Conservation (phyloP, 2,888 invertebrate species). For the Emesis furor region DNA sequence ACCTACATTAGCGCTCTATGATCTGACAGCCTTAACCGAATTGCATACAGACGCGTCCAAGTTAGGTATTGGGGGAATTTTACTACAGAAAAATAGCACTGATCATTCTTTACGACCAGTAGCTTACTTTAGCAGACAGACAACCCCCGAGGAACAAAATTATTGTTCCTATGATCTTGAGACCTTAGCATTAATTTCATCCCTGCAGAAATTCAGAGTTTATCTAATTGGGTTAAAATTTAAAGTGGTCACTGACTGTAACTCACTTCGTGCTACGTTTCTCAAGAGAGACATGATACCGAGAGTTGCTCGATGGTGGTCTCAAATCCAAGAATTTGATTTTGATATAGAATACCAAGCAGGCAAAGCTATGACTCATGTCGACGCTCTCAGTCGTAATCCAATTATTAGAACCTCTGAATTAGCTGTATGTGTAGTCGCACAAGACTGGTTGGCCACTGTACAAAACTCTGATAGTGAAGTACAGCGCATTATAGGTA, state of each 20-base stretch:
- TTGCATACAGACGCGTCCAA: constrained; percentile 79
- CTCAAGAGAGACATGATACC: constrained; percentile 61
- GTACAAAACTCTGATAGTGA: background rate
- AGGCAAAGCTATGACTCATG: constrained; percentile 6
- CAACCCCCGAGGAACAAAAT: background rate
- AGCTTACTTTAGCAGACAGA: constrained; percentile 8
- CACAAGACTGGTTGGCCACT: background rate
- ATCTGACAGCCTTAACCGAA: constrained; percentile 65
- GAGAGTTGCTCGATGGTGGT: constrained; percentile 70
- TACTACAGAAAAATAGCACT: constrained; percentile 70
- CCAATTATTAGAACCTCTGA: background rate
- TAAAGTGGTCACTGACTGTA: constrained; percentile 65
- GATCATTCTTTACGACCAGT: constrained; percentile 50
- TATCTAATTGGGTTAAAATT: constrained; percentile 62
- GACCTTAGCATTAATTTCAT: constrained; percentile 61
- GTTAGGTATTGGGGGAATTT: constrained; percentile 73
- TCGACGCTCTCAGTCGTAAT: constrained; percentile 32
- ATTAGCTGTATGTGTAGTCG: background rate
- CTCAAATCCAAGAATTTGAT: constrained; percentile 65
- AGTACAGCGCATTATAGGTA: background rate
- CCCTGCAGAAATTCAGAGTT: constrained; percentile 59
- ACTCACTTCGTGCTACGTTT: constrained; percentile 56
- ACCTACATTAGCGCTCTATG: constrained; percentile 74
- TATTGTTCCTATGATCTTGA: constrained; percentile 31
- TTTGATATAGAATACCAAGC: constrained; percentile 64